Base-by-base conservation (phyloP, 2,113 vertebrate genomes). In the Opisthocomus hoazin region DNA sequence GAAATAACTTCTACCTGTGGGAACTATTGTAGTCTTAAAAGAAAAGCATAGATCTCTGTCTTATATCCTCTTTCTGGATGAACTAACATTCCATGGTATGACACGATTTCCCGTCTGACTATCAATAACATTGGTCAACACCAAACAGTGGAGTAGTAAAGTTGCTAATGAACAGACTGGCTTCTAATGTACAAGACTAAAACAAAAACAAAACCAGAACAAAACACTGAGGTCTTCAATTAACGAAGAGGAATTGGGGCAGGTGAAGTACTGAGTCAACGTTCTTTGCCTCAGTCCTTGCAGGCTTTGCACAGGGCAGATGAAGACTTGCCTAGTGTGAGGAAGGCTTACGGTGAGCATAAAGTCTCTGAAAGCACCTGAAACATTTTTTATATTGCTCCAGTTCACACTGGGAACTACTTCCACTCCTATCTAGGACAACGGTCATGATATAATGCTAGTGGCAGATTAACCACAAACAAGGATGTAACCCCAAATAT, bases 1-100 rank as follows among this genome's bases (percentile, higher is more conserved):
- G 9, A 63, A 70, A 75, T 71, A 15, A 23, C 26, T 57, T 45
- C 0, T 43, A 12, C n/a, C 11, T 83, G 23, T 0, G 0, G 43
- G 76, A 92, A 81, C 41, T 32, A 12, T 34, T 82, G 24, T 66
- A 0, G 3, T 50, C 90, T 86, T 58, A 30, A 77, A 86, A 77
- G 75, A 53, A 73, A 39, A 81, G 10, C 14, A 48, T 60, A 75
- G 58, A 64, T 36, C 23, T 74, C 51, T 58, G 26, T 50, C 41
- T 77, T 77, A 34, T 41, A n/a, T n/a, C 4, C 4, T 77, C 9
- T 45, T 54, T 94, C 32, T 66, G 46, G 23, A 63, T 66, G 32
- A 81, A 77, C 26, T 24, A 43, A 45, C 39, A 79, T 66, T 68
- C 30, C 27, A 43, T 34, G 71, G 9, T 22, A 23, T 50, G 51